Percentiles rank a stretch among this genome's conserved stretches.
Conservation (phyloP, 2,888 invertebrate species). For the Meghimatium bilineatum region DNA sequence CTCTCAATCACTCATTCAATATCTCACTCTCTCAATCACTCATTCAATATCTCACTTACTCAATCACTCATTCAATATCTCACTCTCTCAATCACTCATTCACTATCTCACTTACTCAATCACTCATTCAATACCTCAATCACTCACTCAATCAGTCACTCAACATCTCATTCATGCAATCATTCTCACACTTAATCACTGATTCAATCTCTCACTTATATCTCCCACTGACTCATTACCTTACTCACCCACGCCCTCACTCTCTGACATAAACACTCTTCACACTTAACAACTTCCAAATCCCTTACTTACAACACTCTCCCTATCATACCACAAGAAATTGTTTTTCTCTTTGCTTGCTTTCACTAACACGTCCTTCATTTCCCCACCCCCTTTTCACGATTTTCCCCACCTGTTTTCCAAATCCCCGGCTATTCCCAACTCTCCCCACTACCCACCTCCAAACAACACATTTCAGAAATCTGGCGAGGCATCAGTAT, state of each 20-base stretch:
- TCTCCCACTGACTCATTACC: no score
- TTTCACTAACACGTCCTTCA: background rate
- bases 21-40: background rate
- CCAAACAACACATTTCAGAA: constrained; percentile 58
- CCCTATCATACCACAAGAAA: no score
- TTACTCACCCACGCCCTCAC: no score
- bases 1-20: constrained; percentile 18
- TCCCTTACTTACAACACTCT: no score
- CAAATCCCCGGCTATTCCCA: background rate
- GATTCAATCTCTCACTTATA: no score
- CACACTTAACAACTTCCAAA: no score
- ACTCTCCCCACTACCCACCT: background rate
- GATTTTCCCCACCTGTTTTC: background rate
- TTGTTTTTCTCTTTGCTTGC: no score
- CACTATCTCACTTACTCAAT: background rate
- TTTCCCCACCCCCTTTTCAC: background rate
- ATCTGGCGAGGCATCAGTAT: constrained; percentile 81
- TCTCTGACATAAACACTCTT: no score
- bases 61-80: background rate
- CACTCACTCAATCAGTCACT: no score
- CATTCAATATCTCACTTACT: background rate
- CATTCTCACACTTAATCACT: no score
- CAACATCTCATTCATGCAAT: no score
- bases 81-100: background rate
- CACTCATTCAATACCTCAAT: background rate